Conservation (phyloP, 2,888 invertebrate genomes). For the Leucoptera coffeella region DNA sequence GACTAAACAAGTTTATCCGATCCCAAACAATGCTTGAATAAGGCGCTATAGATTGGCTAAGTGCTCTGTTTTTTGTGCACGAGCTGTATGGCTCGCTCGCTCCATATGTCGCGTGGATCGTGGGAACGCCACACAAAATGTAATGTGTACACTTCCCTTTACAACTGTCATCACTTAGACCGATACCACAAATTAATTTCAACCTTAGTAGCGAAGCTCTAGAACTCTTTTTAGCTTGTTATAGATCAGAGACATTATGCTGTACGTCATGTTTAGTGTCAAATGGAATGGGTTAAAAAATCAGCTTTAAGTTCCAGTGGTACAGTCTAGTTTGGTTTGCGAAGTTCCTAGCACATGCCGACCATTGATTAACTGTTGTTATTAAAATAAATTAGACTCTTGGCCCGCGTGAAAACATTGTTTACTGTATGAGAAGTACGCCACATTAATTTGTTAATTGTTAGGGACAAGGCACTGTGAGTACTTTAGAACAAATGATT, state of each 20-base stretch:
- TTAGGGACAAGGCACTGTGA: too few relatives aligned
- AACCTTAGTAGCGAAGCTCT: slow-evolving; percentile 9
- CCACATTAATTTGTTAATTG: too few relatives aligned
- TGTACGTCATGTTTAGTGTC: too few relatives aligned
- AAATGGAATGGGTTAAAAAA: too few relatives aligned
- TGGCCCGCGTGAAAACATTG: slow-evolving; percentile 26
- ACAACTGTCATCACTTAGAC: slow-evolving; percentile 3
- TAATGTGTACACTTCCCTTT: slow-evolving; percentile 25
- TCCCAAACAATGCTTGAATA: too few relatives aligned
- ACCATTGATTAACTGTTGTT: slow-evolving; percentile 29
- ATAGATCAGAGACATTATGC: too few relatives aligned
- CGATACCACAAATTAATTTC: slow-evolving; percentile 5
- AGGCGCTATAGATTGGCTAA: slow-evolving; percentile 42
- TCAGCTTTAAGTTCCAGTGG: not conserved
- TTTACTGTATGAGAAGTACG: too few relatives aligned
- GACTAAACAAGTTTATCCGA: not conserved
- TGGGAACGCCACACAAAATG: slow-evolving; percentile 42
- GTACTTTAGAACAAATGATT: too few relatives aligned
- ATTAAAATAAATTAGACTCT: slow-evolving; percentile 24
- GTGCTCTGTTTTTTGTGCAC: slow-evolving; percentile 38
- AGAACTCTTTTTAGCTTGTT: too few relatives aligned
- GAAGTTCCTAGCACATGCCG: slow-evolving; percentile 19
- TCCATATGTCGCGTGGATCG: slow-evolving; percentile 49
- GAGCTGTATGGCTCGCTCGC: slow-evolving; percentile 36
- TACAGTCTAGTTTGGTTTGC: not conserved